These are phyloP conservation scores for Hirtodrosophila confusa DNA, from an alignment of 2,888 invertebrate species.

Conservation along the genomic window DNA sequence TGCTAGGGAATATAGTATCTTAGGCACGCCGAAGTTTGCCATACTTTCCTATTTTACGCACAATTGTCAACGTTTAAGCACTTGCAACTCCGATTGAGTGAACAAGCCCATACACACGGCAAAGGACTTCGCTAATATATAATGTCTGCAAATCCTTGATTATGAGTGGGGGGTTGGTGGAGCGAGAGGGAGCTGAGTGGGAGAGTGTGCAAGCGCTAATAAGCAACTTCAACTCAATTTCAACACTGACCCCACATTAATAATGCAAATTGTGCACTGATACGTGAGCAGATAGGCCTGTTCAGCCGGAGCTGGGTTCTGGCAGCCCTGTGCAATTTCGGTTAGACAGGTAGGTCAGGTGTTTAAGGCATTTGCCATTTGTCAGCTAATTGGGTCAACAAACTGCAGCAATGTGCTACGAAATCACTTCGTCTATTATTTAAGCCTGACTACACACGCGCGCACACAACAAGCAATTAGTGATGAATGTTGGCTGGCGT, in stretches of 20 bases:
- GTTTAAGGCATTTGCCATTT: slow-evolving; percentile 46
- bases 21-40: no score
- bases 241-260: slow-evolving; percentile 49
- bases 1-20: no score
- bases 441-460: slow-evolving; percentile 31
- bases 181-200: background rate
- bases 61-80: no score
- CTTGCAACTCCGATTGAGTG: background rate
- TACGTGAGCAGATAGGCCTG: slow-evolving; percentile 35
- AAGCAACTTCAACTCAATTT: slow-evolving; percentile 44
- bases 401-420: slow-evolving; percentile 43
- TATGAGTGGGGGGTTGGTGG: slow-evolving; percentile 1
- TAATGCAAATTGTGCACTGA: slow-evolving; percentile 63
- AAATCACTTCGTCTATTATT: slow-evolving; percentile 58
- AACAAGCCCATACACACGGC: background rate
- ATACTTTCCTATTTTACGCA: no score
- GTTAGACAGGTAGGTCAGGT: slow-evolving; percentile 25
- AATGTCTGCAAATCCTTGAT: slow-evolving; percentile 29
- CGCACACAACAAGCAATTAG: slow-evolving; percentile 43
- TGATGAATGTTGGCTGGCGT: slow-evolving; percentile 15
- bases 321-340: background rate
- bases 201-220: slow-evolving; percentile 23
- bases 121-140: background rate
- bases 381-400: slow-evolving; percentile 67
- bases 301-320: background rate